A percentile compares a stretch with the other conserved stretches of the same genome.
Evolutionary conservation across 2,888 invertebrate genomes (phyloP).

Genomic region (Gandaritis pyraliata): DNA sequence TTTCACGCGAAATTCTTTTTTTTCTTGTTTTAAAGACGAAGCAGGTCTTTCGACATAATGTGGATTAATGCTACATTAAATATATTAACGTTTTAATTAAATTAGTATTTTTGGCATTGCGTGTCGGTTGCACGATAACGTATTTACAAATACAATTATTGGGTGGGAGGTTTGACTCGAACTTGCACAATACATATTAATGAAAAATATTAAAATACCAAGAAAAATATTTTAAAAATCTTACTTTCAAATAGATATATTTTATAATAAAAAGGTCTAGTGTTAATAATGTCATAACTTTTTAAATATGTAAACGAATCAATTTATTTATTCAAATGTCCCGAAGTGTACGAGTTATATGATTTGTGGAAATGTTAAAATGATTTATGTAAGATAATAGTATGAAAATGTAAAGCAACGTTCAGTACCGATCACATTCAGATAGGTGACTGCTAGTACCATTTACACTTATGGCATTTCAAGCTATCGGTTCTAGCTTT

Average conservation of each 20-base stretch:
- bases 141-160: slow-evolving; percentile 57
- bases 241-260: neutral
- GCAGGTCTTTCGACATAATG: slow-evolving; percentile 11
- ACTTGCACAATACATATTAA: slow-evolving; percentile 22
- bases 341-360: slow-evolving; percentile 2
- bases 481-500: slow-evolving; percentile 1
- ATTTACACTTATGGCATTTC: neutral
- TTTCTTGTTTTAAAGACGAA: slow-evolving; percentile 2
- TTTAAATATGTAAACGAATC: neutral
- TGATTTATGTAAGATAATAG: no score
- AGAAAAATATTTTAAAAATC: slow-evolving; percentile 19
- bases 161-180: slow-evolving; percentile 51
- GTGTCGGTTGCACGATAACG: slow-evolving; percentile 58
- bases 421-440: neutral
- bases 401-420: neutral
- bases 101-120: slow-evolving; percentile 68
- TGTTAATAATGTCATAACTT: neutral
- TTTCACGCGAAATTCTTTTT: neutral
- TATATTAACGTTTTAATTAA: slow-evolving; percentile 57
- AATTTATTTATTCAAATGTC: neutral
- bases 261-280: slow-evolving; percentile 1
- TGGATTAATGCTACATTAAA: slow-evolving; percentile 51
- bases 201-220: slow-evolving; percentile 16
- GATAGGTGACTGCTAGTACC: slow-evolving; percentile 9
- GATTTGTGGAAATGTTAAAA: neutral